These are phyloP conservation scores for Melanostoma scalare DNA, from an alignment of 2,888 invertebrate species.

Conservation along the genomic window DNA sequence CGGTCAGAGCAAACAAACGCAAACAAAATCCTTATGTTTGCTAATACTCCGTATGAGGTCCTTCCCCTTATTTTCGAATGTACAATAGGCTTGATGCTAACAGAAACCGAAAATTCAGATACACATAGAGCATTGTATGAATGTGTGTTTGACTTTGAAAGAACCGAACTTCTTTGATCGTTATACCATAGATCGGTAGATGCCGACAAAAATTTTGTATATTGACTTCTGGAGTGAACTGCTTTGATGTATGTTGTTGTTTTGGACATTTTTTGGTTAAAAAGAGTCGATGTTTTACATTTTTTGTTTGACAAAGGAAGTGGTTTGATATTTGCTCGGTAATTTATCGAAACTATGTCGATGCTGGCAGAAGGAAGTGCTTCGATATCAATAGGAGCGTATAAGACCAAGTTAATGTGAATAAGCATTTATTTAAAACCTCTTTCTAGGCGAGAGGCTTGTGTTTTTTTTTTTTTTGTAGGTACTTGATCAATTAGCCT, in stretches of 20 bases:
- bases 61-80: slow-evolving; percentile 54
- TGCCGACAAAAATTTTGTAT: slow-evolving; percentile 64
- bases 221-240: slow-evolving; percentile 54
- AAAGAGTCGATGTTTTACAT: too few relatives aligned
- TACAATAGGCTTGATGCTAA: slow-evolving; percentile 49
- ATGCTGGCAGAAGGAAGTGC: too few relatives aligned
- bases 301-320: too few relatives aligned
- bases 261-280: slow-evolving; percentile 4
- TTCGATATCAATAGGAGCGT: too few relatives aligned
- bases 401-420: too few relatives aligned
- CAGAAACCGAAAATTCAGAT: slow-evolving; percentile 18
- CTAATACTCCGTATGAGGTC: slow-evolving; percentile 71
- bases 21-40: slow-evolving; percentile 67
- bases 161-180: slow-evolving; percentile 43
- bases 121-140: neutral
- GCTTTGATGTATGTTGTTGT: slow-evolving; percentile 37
- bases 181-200: slow-evolving; percentile 17
- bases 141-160: slow-evolving; percentile 53
- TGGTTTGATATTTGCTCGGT: too few relatives aligned
- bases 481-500: too few relatives aligned
- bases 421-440: too few relatives aligned
- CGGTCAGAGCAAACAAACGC: slow-evolving; percentile 71
- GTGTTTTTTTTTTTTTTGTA: too few relatives aligned
- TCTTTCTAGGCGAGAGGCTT: too few relatives aligned
- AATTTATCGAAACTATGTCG: too few relatives aligned